These are phyloP conservation scores for Heliconius sara DNA, from an alignment of 2,888 invertebrate genomes.

Conservation along the genomic window DNA sequence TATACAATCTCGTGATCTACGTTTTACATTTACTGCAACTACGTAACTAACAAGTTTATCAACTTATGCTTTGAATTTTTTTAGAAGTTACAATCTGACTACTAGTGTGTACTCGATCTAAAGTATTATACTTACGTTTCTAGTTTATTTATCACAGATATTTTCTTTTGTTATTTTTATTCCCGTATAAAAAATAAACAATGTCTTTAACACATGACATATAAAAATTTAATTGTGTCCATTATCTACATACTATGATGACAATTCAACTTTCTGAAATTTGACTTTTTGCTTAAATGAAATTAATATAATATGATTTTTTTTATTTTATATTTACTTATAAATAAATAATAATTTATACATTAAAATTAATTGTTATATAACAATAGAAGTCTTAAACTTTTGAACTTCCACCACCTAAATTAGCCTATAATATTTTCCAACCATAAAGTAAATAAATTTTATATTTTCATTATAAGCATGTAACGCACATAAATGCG, in stretches of 20 bases:
- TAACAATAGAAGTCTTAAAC: neutral
- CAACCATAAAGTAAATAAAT: neutral
- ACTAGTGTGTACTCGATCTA: constrained; percentile 47
- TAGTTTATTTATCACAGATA: constrained; percentile 42
- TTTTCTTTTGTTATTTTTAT: constrained; percentile 32
- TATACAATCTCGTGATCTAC: constrained; percentile 50
- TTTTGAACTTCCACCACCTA: neutral
- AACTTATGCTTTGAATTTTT: constrained; percentile 31
- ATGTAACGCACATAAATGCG: neutral
- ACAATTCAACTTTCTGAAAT: constrained; percentile 65
- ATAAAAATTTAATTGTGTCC: constrained; percentile 39
- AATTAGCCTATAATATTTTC: neutral
- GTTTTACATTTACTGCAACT: constrained; percentile 49
- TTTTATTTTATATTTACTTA: neutral
- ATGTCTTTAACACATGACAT: constrained; percentile 45
- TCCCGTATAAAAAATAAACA: constrained; percentile 44
- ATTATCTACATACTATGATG: constrained; percentile 57
- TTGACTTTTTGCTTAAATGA: constrained; percentile 49
- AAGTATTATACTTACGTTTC: constrained; percentile 47
- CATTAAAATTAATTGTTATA: neutral
- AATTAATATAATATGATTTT: constrained; percentile 16
- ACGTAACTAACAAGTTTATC: constrained; percentile 47
- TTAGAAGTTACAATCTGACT: constrained; percentile 23
- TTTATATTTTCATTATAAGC: neutral
- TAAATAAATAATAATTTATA: no score